Evolutionary conservation across 1,140 invertebrate species (phyloP), one percentile per base, ranked within the genome.

Genomic region (Octopus sinensis): DNA sequence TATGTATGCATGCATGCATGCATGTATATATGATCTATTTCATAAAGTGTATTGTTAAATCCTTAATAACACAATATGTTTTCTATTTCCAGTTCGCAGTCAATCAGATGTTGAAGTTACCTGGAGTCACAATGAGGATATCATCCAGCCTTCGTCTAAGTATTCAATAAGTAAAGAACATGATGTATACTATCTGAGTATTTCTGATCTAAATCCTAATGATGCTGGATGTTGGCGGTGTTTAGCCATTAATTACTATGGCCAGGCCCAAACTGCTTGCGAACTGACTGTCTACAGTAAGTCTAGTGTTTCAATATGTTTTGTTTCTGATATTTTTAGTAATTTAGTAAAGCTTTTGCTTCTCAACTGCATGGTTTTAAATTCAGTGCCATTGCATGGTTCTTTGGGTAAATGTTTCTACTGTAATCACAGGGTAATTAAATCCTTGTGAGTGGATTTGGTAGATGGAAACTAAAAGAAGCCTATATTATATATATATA

Each of bases 181-280:
- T 80, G 98, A 97, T 85, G 97, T 99, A 10, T 95, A 98, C 62
- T 86, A 87, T 0, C 94, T 99, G 91, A 97, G 99, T 92, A 98
- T 99, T 82, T 93, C 96, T 73, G 96, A 98, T 90, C 97, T 96
- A 89, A 94, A 95, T 88, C 94, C 95, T 4, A 94, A 95, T 85
- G 98, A 99, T 91, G 97, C 96, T 82, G 98, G 98, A 83, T 97
- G 97, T 90, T 99, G 99, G 91, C 94, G 93, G 17, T 99, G 98
- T 90, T 93, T 96, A 10, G 98, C 98, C 7, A 95, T 94, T 77
- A 99, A 99, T 91, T 92, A 93, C 51, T 95, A 98, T 85, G 98
- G 98, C 84, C 94, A 94, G 51, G 96, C 98, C 86, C 96, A 98
- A 92, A 99, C 97, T 5, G 95, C 94, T 76, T 99, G 97, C 91